Evolutionary conservation across 2,113 vertebrate genomes (phyloP).

Genomic region (Malaclemys terrapin): DNA sequence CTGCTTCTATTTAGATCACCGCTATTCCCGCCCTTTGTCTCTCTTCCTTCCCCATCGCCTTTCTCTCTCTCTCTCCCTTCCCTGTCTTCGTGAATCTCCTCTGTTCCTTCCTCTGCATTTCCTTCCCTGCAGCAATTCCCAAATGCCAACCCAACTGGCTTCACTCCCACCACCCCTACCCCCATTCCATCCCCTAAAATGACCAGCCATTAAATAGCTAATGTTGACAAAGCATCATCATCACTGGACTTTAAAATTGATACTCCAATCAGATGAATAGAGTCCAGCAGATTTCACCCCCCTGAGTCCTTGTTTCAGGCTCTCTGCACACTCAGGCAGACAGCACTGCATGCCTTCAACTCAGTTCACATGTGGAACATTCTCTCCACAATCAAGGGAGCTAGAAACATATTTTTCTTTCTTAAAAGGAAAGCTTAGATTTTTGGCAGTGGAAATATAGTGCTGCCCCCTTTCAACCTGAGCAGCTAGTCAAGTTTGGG

Average conservation of each 20-base stretch:
- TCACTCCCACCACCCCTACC: neutral
- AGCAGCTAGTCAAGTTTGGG: neutral
- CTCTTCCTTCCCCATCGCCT: neutral
- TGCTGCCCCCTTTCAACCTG: neutral
- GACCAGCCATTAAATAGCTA: neutral
- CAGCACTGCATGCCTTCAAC: neutral
- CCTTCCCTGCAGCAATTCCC: neutral
- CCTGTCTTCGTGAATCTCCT: neutral
- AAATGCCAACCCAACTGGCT: neutral
- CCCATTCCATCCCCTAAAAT: neutral
- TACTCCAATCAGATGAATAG: neutral
- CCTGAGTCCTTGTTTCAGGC: neutral
- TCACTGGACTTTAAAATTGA: neutral
- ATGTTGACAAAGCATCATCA: neutral
- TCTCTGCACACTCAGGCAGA: neutral
- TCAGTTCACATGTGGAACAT: neutral
- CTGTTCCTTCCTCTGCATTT: neutral
- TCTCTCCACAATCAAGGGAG: neutral
- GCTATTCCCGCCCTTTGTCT: neutral
- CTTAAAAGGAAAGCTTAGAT: neutral
- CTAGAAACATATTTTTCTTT: neutral
- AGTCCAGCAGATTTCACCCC: rapidly evolving
- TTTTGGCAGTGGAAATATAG: neutral
- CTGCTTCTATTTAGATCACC: neutral
- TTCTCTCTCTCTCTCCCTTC: neutral